Evolutionary conservation across 2,113 vertebrate genomes (phyloP).

Genomic region (Sitta europaea): DNA sequence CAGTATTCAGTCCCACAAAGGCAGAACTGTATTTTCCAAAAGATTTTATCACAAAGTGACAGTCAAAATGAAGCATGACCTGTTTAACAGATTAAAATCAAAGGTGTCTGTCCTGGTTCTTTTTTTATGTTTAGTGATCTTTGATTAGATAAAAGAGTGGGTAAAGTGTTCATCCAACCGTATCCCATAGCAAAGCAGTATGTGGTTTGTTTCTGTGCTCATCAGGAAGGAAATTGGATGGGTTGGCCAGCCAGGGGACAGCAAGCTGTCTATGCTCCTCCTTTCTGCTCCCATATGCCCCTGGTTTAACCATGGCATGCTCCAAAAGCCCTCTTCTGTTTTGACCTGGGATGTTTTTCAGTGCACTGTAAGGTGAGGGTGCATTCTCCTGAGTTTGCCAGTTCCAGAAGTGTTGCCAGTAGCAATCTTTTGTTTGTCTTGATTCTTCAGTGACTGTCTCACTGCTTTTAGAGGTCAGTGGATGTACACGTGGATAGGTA

Average conservation of each 20-base stretch:
- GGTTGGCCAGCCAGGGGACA: background rate
- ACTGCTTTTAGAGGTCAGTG: background rate
- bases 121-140: background rate
- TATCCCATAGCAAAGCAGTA: rapidly evolving
- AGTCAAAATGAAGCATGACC: background rate
- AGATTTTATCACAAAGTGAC: background rate
- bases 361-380: background rate
- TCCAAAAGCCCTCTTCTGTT: background rate
- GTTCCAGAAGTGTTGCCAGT: background rate
- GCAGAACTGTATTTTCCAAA: background rate
- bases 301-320: background rate
- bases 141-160: background rate
- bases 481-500: background rate
- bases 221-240: background rate
- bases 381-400: background rate
- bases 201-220: background rate
- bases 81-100: background rate
- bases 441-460: background rate
- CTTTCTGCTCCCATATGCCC: background rate
- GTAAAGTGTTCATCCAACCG: background rate
- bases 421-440: background rate
- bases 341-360: background rate
- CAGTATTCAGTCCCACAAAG: background rate
- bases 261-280: background rate
- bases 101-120: background rate